A percentile compares a stretch with the other conserved stretches of the same genome.
phyloP scores from a whole-genome alignment of 2,888 invertebrate species.

The Drosophila ustulata region DNA sequence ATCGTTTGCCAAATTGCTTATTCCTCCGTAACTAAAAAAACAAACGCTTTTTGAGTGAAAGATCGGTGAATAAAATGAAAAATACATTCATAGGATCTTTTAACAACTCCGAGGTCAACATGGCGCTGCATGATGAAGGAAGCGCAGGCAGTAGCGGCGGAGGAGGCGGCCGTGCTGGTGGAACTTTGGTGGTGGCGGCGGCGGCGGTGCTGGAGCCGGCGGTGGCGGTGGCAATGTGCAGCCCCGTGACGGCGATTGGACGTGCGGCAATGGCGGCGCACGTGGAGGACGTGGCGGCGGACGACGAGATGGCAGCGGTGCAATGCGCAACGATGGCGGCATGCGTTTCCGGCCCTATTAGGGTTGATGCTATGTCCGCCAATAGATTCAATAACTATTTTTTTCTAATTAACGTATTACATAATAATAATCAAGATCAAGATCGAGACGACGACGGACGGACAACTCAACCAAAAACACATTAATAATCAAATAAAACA shows the following conservation, averaged over 20 bases:
- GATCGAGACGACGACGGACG: no score
- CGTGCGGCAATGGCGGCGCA: slow-evolving; percentile 86
- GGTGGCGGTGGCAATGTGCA: slow-evolving; percentile 89
- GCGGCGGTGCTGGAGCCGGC: slow-evolving; percentile 86
- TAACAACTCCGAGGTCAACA: no score
- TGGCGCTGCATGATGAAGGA: slow-evolving; percentile 85
- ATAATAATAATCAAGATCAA: slow-evolving; percentile 54
- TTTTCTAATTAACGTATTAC: slow-evolving; percentile 61
- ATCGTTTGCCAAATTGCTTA: no score
- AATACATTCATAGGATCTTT: no score
- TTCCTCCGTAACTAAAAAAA: no score
- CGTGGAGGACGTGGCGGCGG: slow-evolving; percentile 76
- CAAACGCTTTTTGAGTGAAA: no score
- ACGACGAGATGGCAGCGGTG: slow-evolving; percentile 74
- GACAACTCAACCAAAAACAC: no score
- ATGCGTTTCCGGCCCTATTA: slow-evolving; percentile 83
- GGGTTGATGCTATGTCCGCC: slow-evolving; percentile 4
- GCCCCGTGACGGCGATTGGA: slow-evolving; percentile 96
- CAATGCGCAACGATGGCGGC: slow-evolving; percentile 82
- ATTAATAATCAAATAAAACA: no score
- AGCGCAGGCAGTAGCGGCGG: slow-evolving; percentile 85
- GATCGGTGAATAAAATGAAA: no score
- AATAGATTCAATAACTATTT: slow-evolving; percentile 45
- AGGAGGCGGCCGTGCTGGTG: slow-evolving; percentile 86
- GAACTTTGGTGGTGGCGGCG: slow-evolving; percentile 86